Conservation (phyloP, 30 jellyfish, hydroid and myxozoan genomes). For the Aurelia aurita complex sp. Pacific region DNA sequence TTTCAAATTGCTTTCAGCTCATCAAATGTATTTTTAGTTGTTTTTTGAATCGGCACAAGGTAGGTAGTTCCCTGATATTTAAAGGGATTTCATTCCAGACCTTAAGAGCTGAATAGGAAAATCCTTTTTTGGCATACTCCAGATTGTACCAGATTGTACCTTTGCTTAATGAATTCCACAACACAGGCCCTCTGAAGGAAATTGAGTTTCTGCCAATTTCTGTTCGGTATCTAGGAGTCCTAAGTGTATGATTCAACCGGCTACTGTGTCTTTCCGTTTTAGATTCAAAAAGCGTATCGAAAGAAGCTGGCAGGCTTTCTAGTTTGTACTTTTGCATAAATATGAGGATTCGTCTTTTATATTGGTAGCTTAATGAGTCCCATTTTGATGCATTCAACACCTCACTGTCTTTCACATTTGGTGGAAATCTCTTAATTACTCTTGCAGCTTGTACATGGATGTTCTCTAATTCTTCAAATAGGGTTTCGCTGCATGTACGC, state of each 20-base stretch:
- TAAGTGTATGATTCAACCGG: conserved; percentile 1
- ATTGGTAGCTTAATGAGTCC: conserved; percentile 26
- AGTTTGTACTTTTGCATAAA: conserved; percentile 15
- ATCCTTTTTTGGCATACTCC: too few species aligned
- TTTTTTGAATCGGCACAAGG: too few species aligned
- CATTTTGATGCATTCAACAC: conserved; percentile 13
- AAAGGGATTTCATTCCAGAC: too few species aligned
- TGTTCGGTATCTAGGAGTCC: conserved; percentile 17
- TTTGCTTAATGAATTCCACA: conserved; percentile 18
- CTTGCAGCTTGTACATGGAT: conserved; percentile 27
- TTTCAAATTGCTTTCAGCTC: too few species aligned
- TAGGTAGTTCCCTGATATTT: too few species aligned
- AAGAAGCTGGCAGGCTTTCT: neutral
- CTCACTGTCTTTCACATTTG: conserved; percentile 41
- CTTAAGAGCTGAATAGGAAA: too few species aligned
- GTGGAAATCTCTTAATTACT: conserved; percentile 27
- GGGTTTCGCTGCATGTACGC: conserved; percentile 20
- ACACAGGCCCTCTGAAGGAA: conserved; percentile 29
- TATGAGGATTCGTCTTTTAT: neutral
- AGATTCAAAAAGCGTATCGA: neutral
- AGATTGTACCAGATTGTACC: neutral
- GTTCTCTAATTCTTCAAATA: conserved; percentile 30
- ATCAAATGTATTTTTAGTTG: too few species aligned
- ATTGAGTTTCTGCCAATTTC: conserved; percentile 36
- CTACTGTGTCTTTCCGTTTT: conserved; percentile 1